A percentile compares a stretch with the other conserved stretches of the same genome.
These are phyloP conservation scores for Drosophila subsilvestris DNA, from an alignment of 2,888 invertebrate genomes.

Conservation along the genomic window DNA sequence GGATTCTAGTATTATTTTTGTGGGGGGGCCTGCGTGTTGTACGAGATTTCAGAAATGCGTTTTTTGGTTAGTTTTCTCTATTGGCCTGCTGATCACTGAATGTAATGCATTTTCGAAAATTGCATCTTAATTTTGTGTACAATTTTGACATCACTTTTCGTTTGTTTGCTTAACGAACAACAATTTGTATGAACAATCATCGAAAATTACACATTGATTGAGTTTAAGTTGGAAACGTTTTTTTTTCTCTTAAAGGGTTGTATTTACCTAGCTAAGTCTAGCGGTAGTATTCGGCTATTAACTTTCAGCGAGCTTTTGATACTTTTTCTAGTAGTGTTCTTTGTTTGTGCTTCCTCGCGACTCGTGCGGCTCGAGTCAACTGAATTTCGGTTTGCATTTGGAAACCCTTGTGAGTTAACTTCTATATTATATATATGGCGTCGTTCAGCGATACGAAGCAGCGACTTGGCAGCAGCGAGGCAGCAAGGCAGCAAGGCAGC, in stretches of 20 bases:
- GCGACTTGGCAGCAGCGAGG: conserved; percentile 49
- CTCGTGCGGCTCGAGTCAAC: conserved; percentile 74
- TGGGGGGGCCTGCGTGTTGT: conserved; percentile 58
- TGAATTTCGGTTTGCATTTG: conserved; percentile 71
- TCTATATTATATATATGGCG: conserved; percentile 40
- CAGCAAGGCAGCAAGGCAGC: conserved; percentile 6
- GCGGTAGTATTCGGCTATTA: conserved; percentile 9
- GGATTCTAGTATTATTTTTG: neutral
- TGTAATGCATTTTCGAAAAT: conserved; percentile 32
- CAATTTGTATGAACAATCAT: conserved; percentile 21
- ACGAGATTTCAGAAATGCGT: conserved; percentile 39
- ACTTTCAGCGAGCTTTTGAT: conserved; percentile 4
- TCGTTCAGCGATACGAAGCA: conserved; percentile 25
- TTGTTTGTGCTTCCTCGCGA: conserved; percentile 65
- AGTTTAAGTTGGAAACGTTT: neutral
- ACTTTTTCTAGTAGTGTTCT: conserved; percentile 19
- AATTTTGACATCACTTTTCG: conserved; percentile 33
- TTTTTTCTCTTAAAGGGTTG: conserved; percentile 3
- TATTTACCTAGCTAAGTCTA: conserved; percentile 51
- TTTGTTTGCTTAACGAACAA: conserved; percentile 16
- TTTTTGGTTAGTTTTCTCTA: conserved; percentile 37
- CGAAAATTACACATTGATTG: conserved; percentile 18
- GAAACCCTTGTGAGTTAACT: conserved; percentile 75
- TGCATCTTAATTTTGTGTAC: conserved; percentile 42
- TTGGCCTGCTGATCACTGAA: conserved; percentile 34